Evolutionary conservation across 1,140 invertebrate genomes (phyloP).

Genomic region (Listronotus oregonensis): DNA sequence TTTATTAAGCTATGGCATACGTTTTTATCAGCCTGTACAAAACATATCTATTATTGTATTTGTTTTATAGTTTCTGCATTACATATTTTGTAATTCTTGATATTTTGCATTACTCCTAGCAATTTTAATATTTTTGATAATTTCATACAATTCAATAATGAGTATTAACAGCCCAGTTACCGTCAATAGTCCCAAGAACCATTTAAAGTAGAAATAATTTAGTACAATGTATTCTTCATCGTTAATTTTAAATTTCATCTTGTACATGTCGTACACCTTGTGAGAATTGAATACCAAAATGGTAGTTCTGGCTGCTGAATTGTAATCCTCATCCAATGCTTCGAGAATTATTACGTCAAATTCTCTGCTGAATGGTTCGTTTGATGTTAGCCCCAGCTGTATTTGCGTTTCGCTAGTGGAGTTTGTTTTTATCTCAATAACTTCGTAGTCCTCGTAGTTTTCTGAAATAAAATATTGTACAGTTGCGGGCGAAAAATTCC

Average conservation of each 20-base stretch:
- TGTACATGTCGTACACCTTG: constrained; percentile 10
- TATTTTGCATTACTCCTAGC: background rate
- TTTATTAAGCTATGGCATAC: too few relatives aligned
- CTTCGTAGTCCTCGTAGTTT: constrained; percentile 14
- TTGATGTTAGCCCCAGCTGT: constrained; percentile 7
- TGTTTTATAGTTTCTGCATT: too few relatives aligned
- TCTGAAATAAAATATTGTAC: constrained; percentile 6
- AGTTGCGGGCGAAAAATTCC: too few relatives aligned
- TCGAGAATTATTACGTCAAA: constrained; percentile 26
- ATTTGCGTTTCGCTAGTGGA: background rate
- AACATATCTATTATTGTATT: too few relatives aligned
- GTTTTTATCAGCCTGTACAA: too few relatives aligned
- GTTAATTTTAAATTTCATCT: constrained; percentile 18
- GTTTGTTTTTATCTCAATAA: background rate
- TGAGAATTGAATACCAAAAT: constrained; percentile 14
- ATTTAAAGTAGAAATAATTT: constrained; percentile 33
- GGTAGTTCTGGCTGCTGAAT: constrained; percentile 2
- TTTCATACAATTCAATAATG: constrained; percentile 27
- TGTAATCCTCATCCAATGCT: constrained; percentile 8
- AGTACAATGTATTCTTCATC: constrained; percentile 26
- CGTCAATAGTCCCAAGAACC: constrained; percentile 25
- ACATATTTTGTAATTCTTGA: constrained; percentile 1
- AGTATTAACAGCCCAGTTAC: constrained; percentile 25
- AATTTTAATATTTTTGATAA: constrained; percentile 13
- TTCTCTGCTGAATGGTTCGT: constrained; percentile 2